These are phyloP conservation scores for Allobates femoralis DNA, from an alignment of 2,797 vertebrate genomes.

Conservation along the genomic window DNA sequence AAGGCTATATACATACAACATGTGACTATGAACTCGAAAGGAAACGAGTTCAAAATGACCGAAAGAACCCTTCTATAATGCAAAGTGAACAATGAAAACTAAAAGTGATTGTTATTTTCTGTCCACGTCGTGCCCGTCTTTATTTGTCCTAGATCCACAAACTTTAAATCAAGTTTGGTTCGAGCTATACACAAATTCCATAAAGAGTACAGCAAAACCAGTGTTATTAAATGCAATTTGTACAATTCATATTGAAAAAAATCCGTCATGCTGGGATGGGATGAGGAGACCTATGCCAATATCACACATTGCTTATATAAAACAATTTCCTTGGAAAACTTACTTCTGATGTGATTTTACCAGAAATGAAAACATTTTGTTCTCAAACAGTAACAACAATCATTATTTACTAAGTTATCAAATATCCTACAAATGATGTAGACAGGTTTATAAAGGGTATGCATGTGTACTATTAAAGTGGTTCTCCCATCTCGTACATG, in stretches of 20 bases:
- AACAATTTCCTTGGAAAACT: background rate
- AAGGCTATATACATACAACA: conserved; percentile 3
- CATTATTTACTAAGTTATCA: background rate
- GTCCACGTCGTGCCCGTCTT: background rate
- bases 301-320: conserved; percentile 42
- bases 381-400: background rate
- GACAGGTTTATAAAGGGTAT: background rate
- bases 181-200: background rate
- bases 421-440: background rate
- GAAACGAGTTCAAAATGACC: conserved; percentile 20
- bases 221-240: background rate
- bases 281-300: conserved; percentile 1
- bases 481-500: too few species aligned
- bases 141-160: conserved; percentile 32
- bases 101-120: conserved; percentile 24
- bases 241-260: background rate
- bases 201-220: background rate
- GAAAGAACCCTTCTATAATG: conserved; percentile 22
- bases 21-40: background rate
- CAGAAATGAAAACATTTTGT: conserved; percentile 18
- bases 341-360: conserved; percentile 33
- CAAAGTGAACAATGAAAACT: conserved; percentile 28
- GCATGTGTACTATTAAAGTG: too few species aligned
- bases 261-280: conserved; percentile 16
- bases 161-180: conserved; percentile 10